Evolutionary conservation across 2,888 invertebrate species (phyloP), one percentile per base, ranked within the genome.

Genomic region (Osedax frankpressi): DNA sequence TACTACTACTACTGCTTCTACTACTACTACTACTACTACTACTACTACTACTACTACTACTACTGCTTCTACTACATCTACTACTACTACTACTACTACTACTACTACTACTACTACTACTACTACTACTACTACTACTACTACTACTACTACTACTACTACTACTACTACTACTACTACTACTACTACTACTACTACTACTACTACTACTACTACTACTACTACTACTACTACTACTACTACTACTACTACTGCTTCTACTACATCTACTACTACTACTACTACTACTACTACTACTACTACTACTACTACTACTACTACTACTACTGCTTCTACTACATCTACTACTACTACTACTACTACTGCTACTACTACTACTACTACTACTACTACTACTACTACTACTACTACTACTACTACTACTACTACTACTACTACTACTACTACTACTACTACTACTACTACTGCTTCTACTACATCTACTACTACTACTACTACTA

Each of bases 91-190:
- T 72, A 73, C 73, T 28, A 28, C 73, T 72, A 72, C 73, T 72
- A 73, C 73, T 72, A 28, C 73, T 72, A 72, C 73, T 44, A 44
- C 44, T 44, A 44, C 44, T 44, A 44, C 44, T 44, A 44, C 44
- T 44, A 44, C 44, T 44, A 44, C 44, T 19, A 6, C 44, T 19
- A 44, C 44, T 44, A 44, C 44, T 44, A 44, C 44, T 44, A 44
- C 44, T 44, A 44, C 44, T 44, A 44, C 44, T 44, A 44, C 44
- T 44, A 44, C 44, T 44, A 44, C 44, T 72, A 73, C 73, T 72
- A 73, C 73, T 73, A 73, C 73, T 73, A 73, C 73, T 73, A 71
- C 71, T 72, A 73, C 73, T 73, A 73, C 73, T 73, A 73, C 73
- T 73, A 72, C 73, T 73, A 72, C 73, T 73, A 72, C 73, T 73